phyloP scores from a whole-genome alignment of 2,113 vertebrate genomes.

The Heterotilapia buettikoferi region DNA sequence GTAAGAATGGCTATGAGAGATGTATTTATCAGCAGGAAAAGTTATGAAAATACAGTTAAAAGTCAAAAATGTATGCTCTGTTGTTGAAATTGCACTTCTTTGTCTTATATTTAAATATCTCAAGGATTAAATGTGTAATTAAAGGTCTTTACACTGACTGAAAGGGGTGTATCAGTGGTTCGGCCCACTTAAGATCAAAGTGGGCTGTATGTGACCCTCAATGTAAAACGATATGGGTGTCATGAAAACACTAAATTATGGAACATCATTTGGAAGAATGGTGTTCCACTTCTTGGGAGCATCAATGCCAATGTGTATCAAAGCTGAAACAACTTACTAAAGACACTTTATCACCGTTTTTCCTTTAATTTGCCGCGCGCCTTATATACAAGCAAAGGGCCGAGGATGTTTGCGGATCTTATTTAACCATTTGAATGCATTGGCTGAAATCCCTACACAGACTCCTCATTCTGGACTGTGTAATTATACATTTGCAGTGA shows the following conservation, averaged over 20 bases:
- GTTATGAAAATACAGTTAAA: neutral
- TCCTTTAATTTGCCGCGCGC: neutral
- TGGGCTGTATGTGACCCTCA: neutral
- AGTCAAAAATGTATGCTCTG: neutral
- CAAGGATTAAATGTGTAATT: neutral
- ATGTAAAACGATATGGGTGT: neutral
- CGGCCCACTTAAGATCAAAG: neutral
- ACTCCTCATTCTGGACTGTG: neutral
- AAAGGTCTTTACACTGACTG: neutral
- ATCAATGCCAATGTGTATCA: fast-evolving
- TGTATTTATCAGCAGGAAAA: neutral
- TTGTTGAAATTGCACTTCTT: neutral
- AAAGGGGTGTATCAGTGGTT: neutral
- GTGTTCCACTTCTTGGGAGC: neutral
- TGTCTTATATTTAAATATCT: neutral
- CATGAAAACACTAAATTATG: neutral
- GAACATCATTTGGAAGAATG: neutral
- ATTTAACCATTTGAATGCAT: neutral
- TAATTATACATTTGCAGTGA: neutral
- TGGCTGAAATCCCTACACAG: neutral
- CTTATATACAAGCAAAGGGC: neutral
- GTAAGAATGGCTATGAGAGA: neutral
- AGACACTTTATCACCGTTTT: neutral
- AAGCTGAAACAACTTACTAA: neutral
- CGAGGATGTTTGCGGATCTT: neutral